Percentiles rank a stretch among this genome's conserved stretches.
Conservation (phyloP, 2,113 vertebrate species). For the Dasypus novemcinctus region DNA sequence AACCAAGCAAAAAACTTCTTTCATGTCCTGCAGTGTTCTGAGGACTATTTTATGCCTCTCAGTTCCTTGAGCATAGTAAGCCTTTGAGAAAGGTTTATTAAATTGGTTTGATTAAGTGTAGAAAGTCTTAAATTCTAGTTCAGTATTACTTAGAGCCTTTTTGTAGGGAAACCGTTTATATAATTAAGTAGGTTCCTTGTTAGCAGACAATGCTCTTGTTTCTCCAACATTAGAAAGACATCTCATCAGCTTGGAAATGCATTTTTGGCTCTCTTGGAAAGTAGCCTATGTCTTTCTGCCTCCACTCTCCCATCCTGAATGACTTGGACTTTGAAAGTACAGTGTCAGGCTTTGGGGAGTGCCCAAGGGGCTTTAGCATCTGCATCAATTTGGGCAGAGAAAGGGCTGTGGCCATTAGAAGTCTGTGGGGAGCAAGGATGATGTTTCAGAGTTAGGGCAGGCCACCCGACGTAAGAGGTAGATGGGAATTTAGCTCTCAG, state of each 20-base stretch:
- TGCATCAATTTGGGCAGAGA: background rate
- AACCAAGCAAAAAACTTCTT: background rate
- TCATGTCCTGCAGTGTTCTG: background rate
- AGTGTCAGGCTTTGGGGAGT: background rate
- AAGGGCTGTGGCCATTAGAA: background rate
- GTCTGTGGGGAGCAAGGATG: background rate
- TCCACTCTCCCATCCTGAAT: background rate
- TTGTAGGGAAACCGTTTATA: background rate
- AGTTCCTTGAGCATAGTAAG: background rate
- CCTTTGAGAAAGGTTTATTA: background rate
- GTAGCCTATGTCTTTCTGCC: background rate
- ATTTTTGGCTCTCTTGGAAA: background rate
- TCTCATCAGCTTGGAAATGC: background rate
- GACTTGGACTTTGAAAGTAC: background rate
- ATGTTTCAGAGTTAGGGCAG: background rate
- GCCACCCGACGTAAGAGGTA: background rate
- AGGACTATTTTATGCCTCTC: background rate
- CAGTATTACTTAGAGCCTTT: background rate
- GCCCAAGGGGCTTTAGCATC: background rate
- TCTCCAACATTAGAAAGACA: background rate
- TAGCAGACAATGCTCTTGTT: background rate
- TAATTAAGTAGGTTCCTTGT: background rate
- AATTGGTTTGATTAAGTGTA: slow-evolving; percentile 25
- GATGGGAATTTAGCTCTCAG: background rate
- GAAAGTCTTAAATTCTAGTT: background rate